phyloP scores from a whole-genome alignment of 2,888 invertebrate genomes.

The Gymnocheta viridis region DNA sequence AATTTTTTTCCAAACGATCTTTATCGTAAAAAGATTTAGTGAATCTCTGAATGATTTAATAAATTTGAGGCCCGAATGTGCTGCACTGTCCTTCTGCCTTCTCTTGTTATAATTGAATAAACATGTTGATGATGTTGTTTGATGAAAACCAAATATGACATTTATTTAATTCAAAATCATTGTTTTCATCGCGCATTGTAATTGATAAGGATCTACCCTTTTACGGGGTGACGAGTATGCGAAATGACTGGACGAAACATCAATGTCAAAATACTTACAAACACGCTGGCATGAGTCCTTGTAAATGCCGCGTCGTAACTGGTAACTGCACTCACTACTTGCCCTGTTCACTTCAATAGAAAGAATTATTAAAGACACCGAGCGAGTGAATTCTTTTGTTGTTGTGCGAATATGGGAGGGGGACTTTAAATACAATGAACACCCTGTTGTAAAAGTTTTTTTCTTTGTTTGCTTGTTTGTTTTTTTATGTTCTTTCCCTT shows the following conservation, averaged over 20 bases:
- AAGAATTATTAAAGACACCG: background rate
- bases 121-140: constrained; percentile 62
- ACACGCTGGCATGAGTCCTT: constrained; percentile 30
- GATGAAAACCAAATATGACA: constrained; percentile 80
- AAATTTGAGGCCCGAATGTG: background rate
- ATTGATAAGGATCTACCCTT: constrained; percentile 80
- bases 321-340: constrained; percentile 30
- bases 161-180: constrained; percentile 82
- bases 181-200: constrained; percentile 79
- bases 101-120: constrained; percentile 9
- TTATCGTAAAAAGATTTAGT: constrained; percentile 31
- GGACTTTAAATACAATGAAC: constrained; percentile 55
- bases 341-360: constrained; percentile 16
- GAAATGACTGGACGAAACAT: constrained; percentile 27
- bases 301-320: constrained; percentile 21
- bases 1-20: background rate
- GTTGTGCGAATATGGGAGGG: constrained; percentile 35
- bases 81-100: background rate
- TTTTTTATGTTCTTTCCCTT: background rate
- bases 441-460: constrained; percentile 53
- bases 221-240: constrained; percentile 7
- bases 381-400: constrained; percentile 21
- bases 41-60: constrained; percentile 16
- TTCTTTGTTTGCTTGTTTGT: background rate
- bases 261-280: constrained; percentile 55